Conservation (phyloP, 2,113 vertebrate genomes). For the Bos taurus region ARS-UCD2.0 NC_037344.1:17405001-17405500, state of each 20-base stretch:
- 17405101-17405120: slow-evolving; percentile 64
- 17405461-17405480: not conserved
- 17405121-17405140: slow-evolving; percentile 44
- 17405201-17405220: slow-evolving; percentile 59
- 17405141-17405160: slow-evolving; percentile 46
- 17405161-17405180: slow-evolving; percentile 46
- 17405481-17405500: not conserved
- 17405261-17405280: not conserved
- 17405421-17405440: slow-evolving; percentile 32
- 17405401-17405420: not conserved
- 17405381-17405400: slow-evolving; percentile 7
- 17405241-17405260: not conserved
- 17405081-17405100: slow-evolving; percentile 62
- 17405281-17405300: not conserved
- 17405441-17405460: slow-evolving; percentile 43
- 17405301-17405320: not conserved
- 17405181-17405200: slow-evolving; percentile 43
- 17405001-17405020: not conserved
- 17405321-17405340: slow-evolving; percentile 36
- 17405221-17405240: not conserved
- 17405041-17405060: slow-evolving; percentile 40
- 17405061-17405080: slow-evolving; percentile 56
- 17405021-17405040: not conserved
- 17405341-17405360: slow-evolving; percentile 33
- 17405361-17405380: slow-evolving; percentile 38